Conservation (phyloP, 2,113 vertebrate genomes). For the Hylia prasina region DNA sequence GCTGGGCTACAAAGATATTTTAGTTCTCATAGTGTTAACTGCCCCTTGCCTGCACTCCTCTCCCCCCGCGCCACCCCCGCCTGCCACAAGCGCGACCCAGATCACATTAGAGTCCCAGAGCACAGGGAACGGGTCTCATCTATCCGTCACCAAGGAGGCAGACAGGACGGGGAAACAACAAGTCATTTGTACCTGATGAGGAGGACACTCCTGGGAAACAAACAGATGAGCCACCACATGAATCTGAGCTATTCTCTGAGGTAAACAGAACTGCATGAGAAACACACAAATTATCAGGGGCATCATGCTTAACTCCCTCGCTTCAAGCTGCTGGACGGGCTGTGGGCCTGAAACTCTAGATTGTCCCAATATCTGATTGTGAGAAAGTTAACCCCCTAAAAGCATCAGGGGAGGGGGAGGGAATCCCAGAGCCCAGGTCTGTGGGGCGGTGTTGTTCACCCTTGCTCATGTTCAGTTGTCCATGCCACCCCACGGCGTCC, state of each 20-base stretch:
- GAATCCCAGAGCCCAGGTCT: neutral
- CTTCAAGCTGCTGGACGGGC: slow-evolving; percentile 53
- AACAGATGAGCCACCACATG: slow-evolving; percentile 85
- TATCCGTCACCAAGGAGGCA: slow-evolving; percentile 88
- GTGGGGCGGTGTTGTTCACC: accelerated
- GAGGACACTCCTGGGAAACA: slow-evolving; percentile 93
- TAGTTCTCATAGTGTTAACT: slow-evolving; percentile 68
- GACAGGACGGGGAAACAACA: slow-evolving; percentile 82
- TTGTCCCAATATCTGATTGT: slow-evolving; percentile 70
- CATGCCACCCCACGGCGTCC: neutral
- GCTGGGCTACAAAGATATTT: slow-evolving; percentile 55
- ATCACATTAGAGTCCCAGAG: slow-evolving; percentile 84
- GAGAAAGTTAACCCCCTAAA: slow-evolving; percentile 74
- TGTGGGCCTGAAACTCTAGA: slow-evolving; percentile 73
- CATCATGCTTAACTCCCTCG: slow-evolving; percentile 76
- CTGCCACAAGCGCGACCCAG: slow-evolving; percentile 76
- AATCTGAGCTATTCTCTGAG: slow-evolving; percentile 84
- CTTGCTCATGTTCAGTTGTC: neutral
- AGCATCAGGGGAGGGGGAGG: neutral
- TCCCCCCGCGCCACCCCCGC: slow-evolving; percentile 3
- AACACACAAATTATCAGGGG: slow-evolving; percentile 81
- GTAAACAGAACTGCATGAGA: slow-evolving; percentile 95
- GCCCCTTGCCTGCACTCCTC: slow-evolving; percentile 34
- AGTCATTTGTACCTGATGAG: slow-evolving; percentile 88
- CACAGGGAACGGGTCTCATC: slow-evolving; percentile 82